Base-by-base conservation (phyloP, 2,113 vertebrate species). In the Sander lucioperca region DNA sequence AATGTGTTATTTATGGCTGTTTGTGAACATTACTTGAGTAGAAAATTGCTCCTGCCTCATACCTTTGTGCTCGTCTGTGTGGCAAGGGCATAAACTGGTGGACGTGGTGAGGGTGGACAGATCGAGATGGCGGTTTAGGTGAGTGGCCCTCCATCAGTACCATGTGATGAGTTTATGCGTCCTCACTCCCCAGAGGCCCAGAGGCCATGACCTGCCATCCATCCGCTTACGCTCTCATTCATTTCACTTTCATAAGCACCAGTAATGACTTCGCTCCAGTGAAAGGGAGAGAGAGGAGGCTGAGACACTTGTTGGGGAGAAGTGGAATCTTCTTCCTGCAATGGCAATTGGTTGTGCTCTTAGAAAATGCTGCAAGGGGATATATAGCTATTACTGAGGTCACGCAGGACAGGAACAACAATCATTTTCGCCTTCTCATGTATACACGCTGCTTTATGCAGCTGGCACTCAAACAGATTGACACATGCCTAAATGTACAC, bases 101-200 rank as follows among this genome's bases (percentile, higher is more conserved):
- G 88, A 85, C n/a, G 54, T 95, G 94, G 93, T 75, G 78, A 93
- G 93, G 59, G 43, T 48, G 65, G 86, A 67, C 64, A 68, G 94
- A 94, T 77, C 84, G 50, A 76, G 64, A 74, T 4, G 25, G 33
- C 5, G 64, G 19, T 36, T 16, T 77, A 86, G 82, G 77, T 86
- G 89, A 88, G 66, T 27, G n/a, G 43, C 82, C 57, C 75, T 77
- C 85, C 84, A 92, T 93, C 96, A 96, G 96, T 94, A 91, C 84
- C 88, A 91, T 94, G 87, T 96, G 97, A 97, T 96, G 96, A 96
- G 95, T 97, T 96, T 95, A 96, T 96, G 95, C 95, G 94, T 97
- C 95, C 94, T 95, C 95, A 95, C 90, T 85, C 95, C 87, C 92
- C 89, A 90, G 92, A 94, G 93, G 87, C 93, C 87, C 76, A 0